Conservation (phyloP, 1,140 invertebrate genomes). For the Hylaeus anthracinus region DNA sequence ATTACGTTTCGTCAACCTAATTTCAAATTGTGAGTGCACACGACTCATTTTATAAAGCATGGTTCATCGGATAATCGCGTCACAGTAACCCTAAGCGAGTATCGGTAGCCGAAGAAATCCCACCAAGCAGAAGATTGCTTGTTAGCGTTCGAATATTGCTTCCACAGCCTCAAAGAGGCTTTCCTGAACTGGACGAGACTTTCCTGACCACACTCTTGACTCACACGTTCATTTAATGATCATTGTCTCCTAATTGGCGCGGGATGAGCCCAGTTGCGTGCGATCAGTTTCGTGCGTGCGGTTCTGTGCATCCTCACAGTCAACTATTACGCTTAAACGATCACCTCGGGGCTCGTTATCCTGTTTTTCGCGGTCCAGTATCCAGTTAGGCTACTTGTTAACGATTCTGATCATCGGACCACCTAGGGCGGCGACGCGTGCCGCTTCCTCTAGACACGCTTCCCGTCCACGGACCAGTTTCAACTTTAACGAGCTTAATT, state of each 20-base stretch:
- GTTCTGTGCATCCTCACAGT: slow-evolving; percentile 22
- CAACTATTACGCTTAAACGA: slow-evolving; percentile 57
- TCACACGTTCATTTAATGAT: slow-evolving; percentile 34
- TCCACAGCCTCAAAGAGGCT: background rate
- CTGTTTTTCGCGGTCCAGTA: slow-evolving; percentile 60
- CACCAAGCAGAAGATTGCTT: slow-evolving; percentile 3
- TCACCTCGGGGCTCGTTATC: slow-evolving; percentile 41
- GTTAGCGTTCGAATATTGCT: background rate
- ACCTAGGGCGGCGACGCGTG: slow-evolving; percentile 72
- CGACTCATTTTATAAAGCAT: too few relatives aligned
- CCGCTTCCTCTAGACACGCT: slow-evolving; percentile 52
- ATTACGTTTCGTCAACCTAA: too few relatives aligned
- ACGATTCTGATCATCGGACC: slow-evolving; percentile 67
- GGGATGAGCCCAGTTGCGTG: slow-evolving; percentile 18
- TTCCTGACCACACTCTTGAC: background rate
- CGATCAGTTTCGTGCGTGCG: slow-evolving; percentile 48
- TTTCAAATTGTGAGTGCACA: background rate
- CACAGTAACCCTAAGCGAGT: too few relatives aligned
- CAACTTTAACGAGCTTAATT: slow-evolving; percentile 70
- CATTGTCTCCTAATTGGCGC: slow-evolving; percentile 49
- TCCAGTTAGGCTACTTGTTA: slow-evolving; percentile 75
- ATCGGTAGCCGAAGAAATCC: too few relatives aligned
- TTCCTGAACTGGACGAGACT: background rate
- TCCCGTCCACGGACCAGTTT: slow-evolving; percentile 58
- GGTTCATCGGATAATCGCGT: too few relatives aligned